Percentiles rank a stretch among this genome's conserved stretches.
Conservation (phyloP, 2,797 vertebrate species). For the Lycodopsis pacificus region DNA sequence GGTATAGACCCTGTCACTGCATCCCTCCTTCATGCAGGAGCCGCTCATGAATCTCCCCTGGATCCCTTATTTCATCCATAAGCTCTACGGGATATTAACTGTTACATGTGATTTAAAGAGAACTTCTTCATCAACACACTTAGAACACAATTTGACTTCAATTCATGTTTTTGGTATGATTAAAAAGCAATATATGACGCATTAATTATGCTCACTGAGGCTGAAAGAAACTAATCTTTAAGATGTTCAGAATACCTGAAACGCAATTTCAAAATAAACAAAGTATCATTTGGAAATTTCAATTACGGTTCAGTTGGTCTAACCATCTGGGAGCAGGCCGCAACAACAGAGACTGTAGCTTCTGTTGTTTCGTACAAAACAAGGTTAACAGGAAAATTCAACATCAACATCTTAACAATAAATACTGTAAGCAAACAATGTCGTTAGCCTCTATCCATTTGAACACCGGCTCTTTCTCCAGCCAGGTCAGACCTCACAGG, state of each 20-base stretch:
- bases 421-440: no score
- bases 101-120: no score
- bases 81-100: no score
- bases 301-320: conserved; percentile 22
- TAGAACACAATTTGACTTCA: no score
- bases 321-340: conserved; percentile 4
- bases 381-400: no score
- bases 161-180: background rate
- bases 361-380: background rate
- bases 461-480: background rate
- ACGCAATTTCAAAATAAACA: conserved; percentile 13
- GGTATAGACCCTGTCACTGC: no score
- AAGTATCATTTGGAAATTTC: conserved; percentile 10
- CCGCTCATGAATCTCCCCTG: no score
- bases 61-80: no score
- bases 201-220: conserved; percentile 5
- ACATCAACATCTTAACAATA: no score
- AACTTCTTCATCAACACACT: no score
- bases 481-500: background rate
- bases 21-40: no score
- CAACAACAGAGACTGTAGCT: background rate
- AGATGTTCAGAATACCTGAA: conserved; percentile 1
- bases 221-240: conserved; percentile 6
- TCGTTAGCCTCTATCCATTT: background rate
- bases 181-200: conserved; percentile 6